Conservation (phyloP, 1,140 invertebrate species). For the Musca vetustissima region DNA sequence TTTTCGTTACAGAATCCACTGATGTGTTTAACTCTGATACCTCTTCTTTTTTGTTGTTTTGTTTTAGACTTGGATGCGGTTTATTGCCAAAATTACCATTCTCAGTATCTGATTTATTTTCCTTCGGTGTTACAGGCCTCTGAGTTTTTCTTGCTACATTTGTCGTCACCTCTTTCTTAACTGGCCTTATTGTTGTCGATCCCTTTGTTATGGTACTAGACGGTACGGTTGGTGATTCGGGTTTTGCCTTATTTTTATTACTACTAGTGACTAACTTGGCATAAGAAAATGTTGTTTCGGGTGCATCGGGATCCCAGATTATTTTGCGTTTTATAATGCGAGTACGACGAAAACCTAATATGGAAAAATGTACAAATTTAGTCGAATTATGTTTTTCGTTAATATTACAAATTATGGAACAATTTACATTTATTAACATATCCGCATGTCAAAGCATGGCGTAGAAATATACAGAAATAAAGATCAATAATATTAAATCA, state of each 20-base stretch:
- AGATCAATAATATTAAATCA: too few species aligned
- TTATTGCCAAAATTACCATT: background rate
- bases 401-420: constrained; percentile 34
- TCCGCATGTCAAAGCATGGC: too few species aligned
- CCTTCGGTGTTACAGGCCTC: constrained; percentile 37
- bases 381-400: background rate
- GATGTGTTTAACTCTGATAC: background rate
- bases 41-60: background rate
- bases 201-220: constrained; percentile 5
- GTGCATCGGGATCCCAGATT: constrained; percentile 70
- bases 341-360: constrained; percentile 35
- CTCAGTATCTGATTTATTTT: constrained; percentile 11
- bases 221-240: constrained; percentile 9
- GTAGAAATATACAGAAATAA: too few species aligned
- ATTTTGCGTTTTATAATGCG: constrained; percentile 68
- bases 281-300: constrained; percentile 57
- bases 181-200: background rate
- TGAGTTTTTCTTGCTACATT: constrained; percentile 24
- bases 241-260: constrained; percentile 27
- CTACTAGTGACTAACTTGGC: constrained; percentile 38
- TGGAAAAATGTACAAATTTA: too few species aligned
- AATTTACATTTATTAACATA: too few species aligned
- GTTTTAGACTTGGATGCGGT: background rate
- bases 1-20: background rate
- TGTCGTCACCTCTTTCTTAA: background rate